These are phyloP conservation scores for Neomicropteryx cornuta DNA, from an alignment of 1,140 invertebrate genomes.

Conservation along the genomic window DNA sequence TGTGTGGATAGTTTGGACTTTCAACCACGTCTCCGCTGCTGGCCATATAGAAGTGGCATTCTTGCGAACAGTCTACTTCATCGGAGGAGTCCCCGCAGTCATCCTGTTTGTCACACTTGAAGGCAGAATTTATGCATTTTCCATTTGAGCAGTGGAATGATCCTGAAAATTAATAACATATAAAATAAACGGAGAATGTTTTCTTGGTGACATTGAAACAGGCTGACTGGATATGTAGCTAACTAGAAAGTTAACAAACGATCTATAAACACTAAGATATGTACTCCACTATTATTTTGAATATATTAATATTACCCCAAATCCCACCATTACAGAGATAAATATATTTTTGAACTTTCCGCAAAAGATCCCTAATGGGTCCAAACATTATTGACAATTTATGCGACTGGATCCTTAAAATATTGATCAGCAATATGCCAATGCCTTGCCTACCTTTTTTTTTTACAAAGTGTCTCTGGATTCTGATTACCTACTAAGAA, in stretches of 20 bases:
- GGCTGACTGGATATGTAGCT: not conserved
- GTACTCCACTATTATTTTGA: too few species aligned
- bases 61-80: constrained; percentile 78
- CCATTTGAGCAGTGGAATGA: constrained; percentile 90
- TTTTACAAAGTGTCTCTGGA: too few species aligned
- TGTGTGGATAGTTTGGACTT: constrained; percentile 88
- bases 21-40: constrained; percentile 92
- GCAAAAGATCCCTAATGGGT: too few species aligned
- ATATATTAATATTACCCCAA: too few species aligned
- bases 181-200: constrained; percentile 6
- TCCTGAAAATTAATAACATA: constrained; percentile 41
- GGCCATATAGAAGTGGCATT: constrained; percentile 87
- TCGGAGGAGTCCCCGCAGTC: constrained; percentile 89
- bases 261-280: too few species aligned
- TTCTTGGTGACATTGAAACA: not conserved
- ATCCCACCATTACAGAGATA: too few species aligned
- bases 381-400: too few species aligned
- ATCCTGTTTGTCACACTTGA: constrained; percentile 85
- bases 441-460: too few species aligned
- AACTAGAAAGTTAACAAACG: not conserved
- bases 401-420: too few species aligned
- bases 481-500: too few species aligned
- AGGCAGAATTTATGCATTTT: constrained; percentile 78
- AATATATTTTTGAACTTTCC: too few species aligned
- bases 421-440: too few species aligned